Evolutionary conservation across 1,140 invertebrate species (phyloP).

Genomic region (Arctopsyche grandis): DNA sequence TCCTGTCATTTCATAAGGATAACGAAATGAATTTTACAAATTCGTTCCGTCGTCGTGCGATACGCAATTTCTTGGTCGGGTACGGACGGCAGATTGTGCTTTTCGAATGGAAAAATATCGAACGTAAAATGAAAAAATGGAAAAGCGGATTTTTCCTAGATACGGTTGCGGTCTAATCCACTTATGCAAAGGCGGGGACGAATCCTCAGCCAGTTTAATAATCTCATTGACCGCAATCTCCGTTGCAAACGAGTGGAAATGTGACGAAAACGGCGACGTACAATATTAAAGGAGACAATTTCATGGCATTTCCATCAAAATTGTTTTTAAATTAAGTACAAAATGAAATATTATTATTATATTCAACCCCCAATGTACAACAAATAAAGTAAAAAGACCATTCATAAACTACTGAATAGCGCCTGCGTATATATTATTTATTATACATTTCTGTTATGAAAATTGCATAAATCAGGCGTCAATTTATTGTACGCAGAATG

Average conservation of each 20-base stretch:
- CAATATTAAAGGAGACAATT: neutral
- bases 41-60: too few species aligned
- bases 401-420: too few species aligned
- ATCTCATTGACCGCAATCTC: conserved; percentile 33
- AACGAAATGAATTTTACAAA: too few species aligned
- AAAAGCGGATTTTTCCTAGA: conserved; percentile 11
- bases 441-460: too few species aligned
- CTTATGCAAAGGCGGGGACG: neutral
- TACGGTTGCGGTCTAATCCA: neutral
- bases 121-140: neutral
- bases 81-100: too few species aligned
- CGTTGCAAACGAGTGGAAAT: neutral
- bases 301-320: neutral
- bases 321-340: neutral
- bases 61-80: too few species aligned
- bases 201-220: conserved; percentile 22
- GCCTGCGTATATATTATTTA: too few species aligned
- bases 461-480: too few species aligned
- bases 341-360: neutral
- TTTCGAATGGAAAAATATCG: neutral
- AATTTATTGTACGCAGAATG: too few species aligned
- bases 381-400: too few species aligned
- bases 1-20: too few species aligned
- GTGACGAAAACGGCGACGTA: neutral
- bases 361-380: neutral